These are phyloP conservation scores for Oplegnathus fasciatus DNA, from an alignment of 2,113 vertebrate genomes.

Conservation along the genomic window DNA sequence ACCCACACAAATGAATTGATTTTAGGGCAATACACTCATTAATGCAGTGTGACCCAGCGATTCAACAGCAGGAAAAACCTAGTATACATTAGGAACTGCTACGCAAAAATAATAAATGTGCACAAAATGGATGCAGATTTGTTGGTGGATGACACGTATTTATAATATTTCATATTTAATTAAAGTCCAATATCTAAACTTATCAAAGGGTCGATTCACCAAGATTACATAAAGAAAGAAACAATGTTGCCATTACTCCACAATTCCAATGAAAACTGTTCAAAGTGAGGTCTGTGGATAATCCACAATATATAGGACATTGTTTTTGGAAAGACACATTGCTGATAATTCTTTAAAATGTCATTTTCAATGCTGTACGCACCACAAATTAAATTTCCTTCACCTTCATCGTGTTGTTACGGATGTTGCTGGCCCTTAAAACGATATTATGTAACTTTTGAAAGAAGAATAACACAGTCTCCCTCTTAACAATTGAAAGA, in stretches of 20 bases:
- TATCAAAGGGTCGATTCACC: too few relatives aligned
- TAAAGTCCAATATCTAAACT: too few relatives aligned
- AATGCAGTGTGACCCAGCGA: neutral
- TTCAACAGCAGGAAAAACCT: neutral
- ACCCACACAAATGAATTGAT: neutral
- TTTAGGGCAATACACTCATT: neutral
- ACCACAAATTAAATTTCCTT: neutral
- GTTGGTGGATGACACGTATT: too few relatives aligned
- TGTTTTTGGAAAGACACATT: too few relatives aligned
- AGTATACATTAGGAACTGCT: neutral
- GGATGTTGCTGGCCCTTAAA: too few relatives aligned
- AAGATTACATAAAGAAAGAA: too few relatives aligned
- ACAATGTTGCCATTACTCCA: too few relatives aligned
- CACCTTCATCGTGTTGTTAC: neutral
- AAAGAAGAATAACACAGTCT: neutral
- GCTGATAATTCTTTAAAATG: too few relatives aligned
- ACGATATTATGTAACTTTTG: neutral
- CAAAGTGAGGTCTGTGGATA: too few relatives aligned
- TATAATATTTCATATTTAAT: too few relatives aligned
- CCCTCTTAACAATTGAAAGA: neutral
- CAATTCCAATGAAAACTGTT: too few relatives aligned
- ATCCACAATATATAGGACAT: too few relatives aligned
- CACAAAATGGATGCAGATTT: neutral
- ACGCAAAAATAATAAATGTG: neutral
- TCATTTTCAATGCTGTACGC: neutral